These are phyloP conservation scores for Hofmannophila pseudospretella DNA, from an alignment of 2,888 invertebrate genomes.

Conservation along the genomic window DNA sequence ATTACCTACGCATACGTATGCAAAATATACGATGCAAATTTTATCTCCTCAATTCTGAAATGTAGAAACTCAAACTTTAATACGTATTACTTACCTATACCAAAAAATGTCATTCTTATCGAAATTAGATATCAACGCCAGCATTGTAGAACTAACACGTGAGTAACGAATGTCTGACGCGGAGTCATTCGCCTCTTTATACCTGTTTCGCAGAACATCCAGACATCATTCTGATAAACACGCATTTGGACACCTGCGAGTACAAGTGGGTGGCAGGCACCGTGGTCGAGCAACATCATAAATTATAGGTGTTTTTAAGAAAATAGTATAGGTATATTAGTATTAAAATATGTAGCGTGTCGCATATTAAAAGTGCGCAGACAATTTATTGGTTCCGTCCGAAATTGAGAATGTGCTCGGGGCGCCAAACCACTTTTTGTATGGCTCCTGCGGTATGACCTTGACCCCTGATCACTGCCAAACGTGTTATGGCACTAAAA, in stretches of 20 bases:
- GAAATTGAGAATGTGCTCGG: slow-evolving; percentile 44
- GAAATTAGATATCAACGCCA: slow-evolving; percentile 16
- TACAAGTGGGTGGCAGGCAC: slow-evolving; percentile 15
- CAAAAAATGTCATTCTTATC: slow-evolving; percentile 10
- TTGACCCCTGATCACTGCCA: slow-evolving; percentile 58
- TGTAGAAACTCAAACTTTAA: background rate
- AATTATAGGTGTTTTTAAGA: slow-evolving; percentile 34
- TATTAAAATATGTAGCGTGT: slow-evolving; percentile 25
- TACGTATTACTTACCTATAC: background rate
- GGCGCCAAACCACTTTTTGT: slow-evolving; percentile 58
- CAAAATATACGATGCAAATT: slow-evolving; percentile 32
- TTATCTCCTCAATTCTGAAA: slow-evolving; percentile 20
- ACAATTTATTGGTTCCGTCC: slow-evolving; percentile 50
- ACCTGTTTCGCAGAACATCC: slow-evolving; percentile 27
- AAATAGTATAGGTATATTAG: slow-evolving; percentile 21
- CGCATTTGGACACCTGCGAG: slow-evolving; percentile 36
- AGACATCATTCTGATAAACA: slow-evolving; percentile 28
- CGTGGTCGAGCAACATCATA: slow-evolving; percentile 22
- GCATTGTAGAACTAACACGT: slow-evolving; percentile 19
- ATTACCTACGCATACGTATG: slow-evolving; percentile 36
- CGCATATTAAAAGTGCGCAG: slow-evolving; percentile 19
- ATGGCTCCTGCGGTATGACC: slow-evolving; percentile 37
- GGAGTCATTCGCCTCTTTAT: slow-evolving; percentile 25
- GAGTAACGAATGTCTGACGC: slow-evolving; percentile 9
- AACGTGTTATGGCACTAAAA: slow-evolving; percentile 53